Evolutionary conservation across 2,888 invertebrate species (phyloP).

Genomic region (Ennomos fuscantarius): DNA sequence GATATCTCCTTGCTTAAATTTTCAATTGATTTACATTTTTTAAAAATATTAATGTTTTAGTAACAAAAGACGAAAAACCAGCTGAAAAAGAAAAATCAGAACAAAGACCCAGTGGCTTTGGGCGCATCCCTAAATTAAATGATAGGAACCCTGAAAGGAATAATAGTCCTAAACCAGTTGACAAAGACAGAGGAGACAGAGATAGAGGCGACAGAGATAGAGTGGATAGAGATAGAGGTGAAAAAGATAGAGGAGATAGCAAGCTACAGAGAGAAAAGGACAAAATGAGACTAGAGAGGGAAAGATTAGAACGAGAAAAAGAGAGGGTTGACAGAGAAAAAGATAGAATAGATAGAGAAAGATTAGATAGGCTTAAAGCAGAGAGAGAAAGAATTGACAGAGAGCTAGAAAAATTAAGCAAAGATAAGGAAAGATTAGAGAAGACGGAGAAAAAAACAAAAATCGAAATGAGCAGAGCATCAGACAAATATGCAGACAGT

Average conservation of each 20-base stretch:
- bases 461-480: slow-evolving; percentile 56
- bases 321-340: slow-evolving; percentile 56
- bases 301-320: slow-evolving; percentile 49
- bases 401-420: slow-evolving; percentile 71
- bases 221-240: slow-evolving; percentile 34
- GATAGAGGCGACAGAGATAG: slow-evolving; percentile 45
- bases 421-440: slow-evolving; percentile 70
- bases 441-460: slow-evolving; percentile 63
- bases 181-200: slow-evolving; percentile 49
- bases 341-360: slow-evolving; percentile 64
- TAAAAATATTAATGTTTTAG: slow-evolving; percentile 41
- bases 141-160: slow-evolving; percentile 60
- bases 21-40: too few species aligned
- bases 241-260: slow-evolving; percentile 50
- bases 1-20: too few species aligned
- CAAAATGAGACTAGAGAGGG: slow-evolving; percentile 41
- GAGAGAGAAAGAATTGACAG: slow-evolving; percentile 76
- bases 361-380: slow-evolving; percentile 70
- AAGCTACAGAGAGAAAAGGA: slow-evolving; percentile 51
- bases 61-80: slow-evolving; percentile 59
- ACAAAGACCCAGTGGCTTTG: slow-evolving; percentile 52
- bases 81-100: slow-evolving; percentile 57
- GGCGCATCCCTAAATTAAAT: slow-evolving; percentile 83
- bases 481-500: slow-evolving; percentile 58
- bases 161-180: slow-evolving; percentile 54